Percentiles rank a stretch among this genome's conserved stretches.
These are phyloP conservation scores for Neotoma lepida DNA, from an alignment of 2,113 vertebrate genomes.

Conservation along the genomic window DNA sequence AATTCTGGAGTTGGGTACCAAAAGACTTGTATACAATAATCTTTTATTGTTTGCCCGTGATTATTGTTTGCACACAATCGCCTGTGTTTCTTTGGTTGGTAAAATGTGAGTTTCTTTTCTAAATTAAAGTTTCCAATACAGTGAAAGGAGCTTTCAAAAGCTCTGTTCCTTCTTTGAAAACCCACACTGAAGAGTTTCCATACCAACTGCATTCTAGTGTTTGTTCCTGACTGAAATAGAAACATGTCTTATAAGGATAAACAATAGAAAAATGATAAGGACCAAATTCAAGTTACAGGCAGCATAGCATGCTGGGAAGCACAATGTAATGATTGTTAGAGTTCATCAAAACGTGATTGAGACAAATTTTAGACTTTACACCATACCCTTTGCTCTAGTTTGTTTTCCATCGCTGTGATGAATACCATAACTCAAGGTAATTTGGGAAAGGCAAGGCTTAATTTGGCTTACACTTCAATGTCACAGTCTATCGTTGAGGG, in stretches of 20 bases:
- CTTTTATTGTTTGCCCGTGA: constrained; percentile 15
- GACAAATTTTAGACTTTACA: not conserved
- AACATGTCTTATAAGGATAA: constrained; percentile 11
- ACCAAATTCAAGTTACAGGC: not conserved
- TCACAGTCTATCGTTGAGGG: not conserved
- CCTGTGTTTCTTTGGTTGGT: not conserved
- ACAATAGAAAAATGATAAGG: not conserved
- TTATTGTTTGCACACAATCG: constrained; percentile 32
- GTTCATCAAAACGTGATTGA: not conserved
- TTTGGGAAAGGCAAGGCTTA: not conserved
- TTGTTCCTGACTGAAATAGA: constrained; percentile 21
- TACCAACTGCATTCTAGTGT: not conserved
- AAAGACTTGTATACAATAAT: constrained; percentile 36
- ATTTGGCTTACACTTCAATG: not conserved
- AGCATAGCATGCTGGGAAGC: not conserved
- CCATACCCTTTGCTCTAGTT: not conserved
- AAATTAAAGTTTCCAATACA: constrained; percentile 49
- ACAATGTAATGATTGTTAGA: not conserved
- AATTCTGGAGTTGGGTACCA: not conserved
- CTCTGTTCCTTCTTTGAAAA: constrained; percentile 38
- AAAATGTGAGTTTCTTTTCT: constrained; percentile 54
- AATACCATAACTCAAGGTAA: not conserved
- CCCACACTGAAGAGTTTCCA: not conserved
- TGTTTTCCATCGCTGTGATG: not conserved
- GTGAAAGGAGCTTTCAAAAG: constrained; percentile 35